Evolutionary conservation across 2,888 invertebrate species (phyloP).

Genomic region (Pomacea canaliculata): DNA sequence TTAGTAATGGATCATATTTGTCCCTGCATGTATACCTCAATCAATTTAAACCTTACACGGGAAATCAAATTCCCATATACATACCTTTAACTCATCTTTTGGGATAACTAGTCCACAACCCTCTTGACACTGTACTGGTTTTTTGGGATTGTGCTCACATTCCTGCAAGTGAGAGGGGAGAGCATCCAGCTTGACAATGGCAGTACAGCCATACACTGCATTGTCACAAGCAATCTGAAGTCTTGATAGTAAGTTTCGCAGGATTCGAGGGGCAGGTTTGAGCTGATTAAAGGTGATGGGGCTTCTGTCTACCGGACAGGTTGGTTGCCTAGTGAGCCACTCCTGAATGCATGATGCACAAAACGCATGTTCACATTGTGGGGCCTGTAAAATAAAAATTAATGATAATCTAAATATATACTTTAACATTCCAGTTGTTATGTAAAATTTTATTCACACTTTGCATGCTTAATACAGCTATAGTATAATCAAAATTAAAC

Average conservation of each 20-base stretch:
- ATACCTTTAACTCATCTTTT: constrained; percentile 88
- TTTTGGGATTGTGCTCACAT: constrained; percentile 94
- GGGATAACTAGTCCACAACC: constrained; percentile 95
- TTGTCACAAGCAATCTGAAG: constrained; percentile 93
- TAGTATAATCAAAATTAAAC: too few relatives aligned
- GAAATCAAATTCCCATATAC: too few relatives aligned
- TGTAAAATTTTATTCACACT: neutral
- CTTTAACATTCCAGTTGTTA: neutral
- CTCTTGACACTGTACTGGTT: constrained; percentile 91
- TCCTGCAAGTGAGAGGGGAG: constrained; percentile 88
- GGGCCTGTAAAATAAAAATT: constrained; percentile 78
- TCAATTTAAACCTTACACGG: too few relatives aligned
- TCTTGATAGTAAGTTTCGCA: constrained; percentile 85
- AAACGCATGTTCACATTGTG: constrained; percentile 96
- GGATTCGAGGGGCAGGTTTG: constrained; percentile 90
- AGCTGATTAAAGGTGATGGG: constrained; percentile 88
- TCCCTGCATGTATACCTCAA: too few relatives aligned
- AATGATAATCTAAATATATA: too few relatives aligned
- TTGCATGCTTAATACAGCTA: too few relatives aligned
- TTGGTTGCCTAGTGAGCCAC: constrained; percentile 93
- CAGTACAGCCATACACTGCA: constrained; percentile 80
- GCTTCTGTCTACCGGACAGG: constrained; percentile 94
- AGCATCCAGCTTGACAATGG: constrained; percentile 86
- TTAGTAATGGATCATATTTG: too few relatives aligned
- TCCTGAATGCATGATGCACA: constrained; percentile 92